Conservation (phyloP, 2,888 invertebrate species). For the Quadriops clusia region DNA sequence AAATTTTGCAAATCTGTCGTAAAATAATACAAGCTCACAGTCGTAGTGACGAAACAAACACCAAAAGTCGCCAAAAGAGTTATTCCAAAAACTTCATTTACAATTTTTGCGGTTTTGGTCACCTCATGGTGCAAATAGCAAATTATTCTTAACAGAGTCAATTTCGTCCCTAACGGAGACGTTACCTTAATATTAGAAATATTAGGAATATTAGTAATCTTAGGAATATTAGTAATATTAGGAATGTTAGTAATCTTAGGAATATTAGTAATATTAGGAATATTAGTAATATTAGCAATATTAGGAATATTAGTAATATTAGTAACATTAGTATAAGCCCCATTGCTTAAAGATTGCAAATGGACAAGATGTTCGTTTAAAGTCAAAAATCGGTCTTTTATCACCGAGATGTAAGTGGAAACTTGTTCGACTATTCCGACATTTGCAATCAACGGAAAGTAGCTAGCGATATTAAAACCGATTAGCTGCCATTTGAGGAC, state of each 20-base stretch:
- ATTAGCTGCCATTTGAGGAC: constrained; percentile 4
- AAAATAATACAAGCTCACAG: constrained; percentile 20
- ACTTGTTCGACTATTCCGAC: constrained; percentile 16
- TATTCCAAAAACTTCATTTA: constrained; percentile 22
- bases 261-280: too few species aligned
- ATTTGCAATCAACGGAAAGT: constrained; percentile 15
- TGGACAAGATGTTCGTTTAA: constrained; percentile 18
- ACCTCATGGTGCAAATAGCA: constrained; percentile 23
- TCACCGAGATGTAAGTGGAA: constrained; percentile 13
- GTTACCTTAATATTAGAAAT: constrained; percentile 15
- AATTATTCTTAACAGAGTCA: constrained; percentile 15
- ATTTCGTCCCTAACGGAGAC: constrained; percentile 15
- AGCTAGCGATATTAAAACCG: constrained; percentile 11
- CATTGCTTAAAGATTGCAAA: constrained; percentile 12
- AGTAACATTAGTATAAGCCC: too few species aligned
- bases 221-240: too few species aligned
- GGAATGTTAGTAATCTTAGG: too few species aligned
- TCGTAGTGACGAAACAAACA: constrained; percentile 21
- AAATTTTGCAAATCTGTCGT: too few species aligned
- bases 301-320: too few species aligned
- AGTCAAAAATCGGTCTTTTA: constrained; percentile 16
- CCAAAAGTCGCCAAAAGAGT: constrained; percentile 20
- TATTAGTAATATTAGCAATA: too few species aligned
- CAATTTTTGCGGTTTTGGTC: constrained; percentile 18
- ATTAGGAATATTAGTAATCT: too few species aligned